Evolutionary conservation across 1,140 invertebrate species (phyloP).

Genomic region (Drosophila chauvacae): DNA sequence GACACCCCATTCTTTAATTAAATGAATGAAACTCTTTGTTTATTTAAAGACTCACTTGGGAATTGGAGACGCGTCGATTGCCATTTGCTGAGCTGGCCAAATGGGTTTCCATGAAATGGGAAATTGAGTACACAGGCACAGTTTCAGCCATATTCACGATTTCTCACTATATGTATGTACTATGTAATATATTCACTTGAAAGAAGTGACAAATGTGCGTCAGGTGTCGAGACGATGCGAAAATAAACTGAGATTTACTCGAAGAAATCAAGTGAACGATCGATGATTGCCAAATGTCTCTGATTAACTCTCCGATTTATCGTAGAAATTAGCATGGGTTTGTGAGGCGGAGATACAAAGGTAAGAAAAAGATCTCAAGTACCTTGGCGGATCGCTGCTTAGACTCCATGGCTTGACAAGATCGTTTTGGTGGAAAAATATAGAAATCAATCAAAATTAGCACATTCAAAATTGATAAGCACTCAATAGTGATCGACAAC

Average conservation of each 20-base stretch:
- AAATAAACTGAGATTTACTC: conserved; percentile 45
- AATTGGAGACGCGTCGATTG: conserved; percentile 13
- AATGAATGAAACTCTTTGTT: not conserved
- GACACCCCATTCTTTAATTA: no score
- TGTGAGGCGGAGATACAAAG: conserved; percentile 9
- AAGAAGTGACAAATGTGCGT: conserved; percentile 14
- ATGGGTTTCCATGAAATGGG: conserved; percentile 67
- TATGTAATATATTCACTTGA: not conserved
- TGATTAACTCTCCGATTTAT: conserved; percentile 30
- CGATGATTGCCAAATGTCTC: conserved; percentile 24
- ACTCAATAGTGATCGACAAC: conserved; percentile 8
- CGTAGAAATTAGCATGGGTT: conserved; percentile 63
- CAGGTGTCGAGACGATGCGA: conserved; percentile 31
- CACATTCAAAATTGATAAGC: conserved; percentile 42
- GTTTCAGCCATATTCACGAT: conserved; percentile 52
- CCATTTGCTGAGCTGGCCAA: conserved; percentile 14
- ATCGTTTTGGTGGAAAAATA: conserved; percentile 41
- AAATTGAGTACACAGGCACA: conserved; percentile 75
- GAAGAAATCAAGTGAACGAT: conserved; percentile 29
- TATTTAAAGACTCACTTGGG: conserved; percentile 53
- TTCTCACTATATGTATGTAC: conserved; percentile 3
- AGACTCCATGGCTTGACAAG: conserved; percentile 34
- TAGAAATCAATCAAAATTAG: conserved; percentile 58
- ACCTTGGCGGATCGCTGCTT: conserved; percentile 37
- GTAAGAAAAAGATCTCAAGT: conserved; percentile 32